Evolutionary conservation across 37 sponge, comb jelly and placozoan genomes (phyloP).

Genomic region (Tethya wilhelma): DNA sequence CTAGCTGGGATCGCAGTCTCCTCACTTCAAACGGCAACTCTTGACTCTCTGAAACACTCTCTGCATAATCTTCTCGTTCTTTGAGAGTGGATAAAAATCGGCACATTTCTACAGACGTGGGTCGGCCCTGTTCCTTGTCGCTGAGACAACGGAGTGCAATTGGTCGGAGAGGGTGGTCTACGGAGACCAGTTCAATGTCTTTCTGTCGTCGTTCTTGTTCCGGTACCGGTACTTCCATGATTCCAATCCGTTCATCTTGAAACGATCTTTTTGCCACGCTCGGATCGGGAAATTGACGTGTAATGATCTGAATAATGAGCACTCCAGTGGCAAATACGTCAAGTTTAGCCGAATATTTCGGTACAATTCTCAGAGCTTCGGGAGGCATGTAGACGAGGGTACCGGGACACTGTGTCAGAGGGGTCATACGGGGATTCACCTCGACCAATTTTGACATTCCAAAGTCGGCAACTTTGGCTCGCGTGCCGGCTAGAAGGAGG

Average conservation of each 20-base stretch:
- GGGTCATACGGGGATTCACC: background rate
- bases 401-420: constrained; percentile 54
- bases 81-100: constrained; percentile 5
- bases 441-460: constrained; percentile 31
- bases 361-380: constrained; percentile 29
- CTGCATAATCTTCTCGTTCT: constrained; percentile 2
- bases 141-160: constrained; percentile 23
- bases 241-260: constrained; percentile 5
- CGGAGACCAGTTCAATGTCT: constrained; percentile 7
- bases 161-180: constrained; percentile 1
- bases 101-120: constrained; percentile 21
- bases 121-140: constrained; percentile 15
- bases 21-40: background rate
- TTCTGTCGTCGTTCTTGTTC: constrained; percentile 38
- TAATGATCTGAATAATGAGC: constrained; percentile 47
- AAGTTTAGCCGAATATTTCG: constrained; percentile 21
- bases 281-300: constrained; percentile 29
- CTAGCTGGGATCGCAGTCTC: background rate
- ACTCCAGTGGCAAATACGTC: constrained; percentile 57
- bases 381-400: constrained; percentile 57
- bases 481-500: constrained; percentile 5
- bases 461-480: constrained; percentile 61
- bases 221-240: constrained; percentile 29
- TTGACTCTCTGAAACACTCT: constrained; percentile 12
- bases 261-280: constrained; percentile 8